phyloP scores from a whole-genome alignment of 2,888 invertebrate genomes.

The Drosophila neotestacea region DNA sequence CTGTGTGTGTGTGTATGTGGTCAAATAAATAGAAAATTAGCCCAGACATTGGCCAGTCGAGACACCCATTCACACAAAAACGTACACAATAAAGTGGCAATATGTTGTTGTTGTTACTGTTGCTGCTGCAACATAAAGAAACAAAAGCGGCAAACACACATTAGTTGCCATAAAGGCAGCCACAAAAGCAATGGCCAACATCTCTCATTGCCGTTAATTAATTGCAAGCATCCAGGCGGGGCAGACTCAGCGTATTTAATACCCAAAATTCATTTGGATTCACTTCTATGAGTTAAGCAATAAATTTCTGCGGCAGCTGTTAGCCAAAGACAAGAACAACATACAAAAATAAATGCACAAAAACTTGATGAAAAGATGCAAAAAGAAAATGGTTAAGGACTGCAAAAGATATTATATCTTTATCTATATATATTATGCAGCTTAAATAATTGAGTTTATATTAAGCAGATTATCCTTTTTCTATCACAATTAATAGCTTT shows the following conservation, averaged over 20 bases:
- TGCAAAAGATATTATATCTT: background rate
- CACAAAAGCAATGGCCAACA: slow-evolving; percentile 55
- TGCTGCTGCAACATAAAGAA: slow-evolving; percentile 69
- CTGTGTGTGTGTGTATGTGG: slow-evolving; percentile 65
- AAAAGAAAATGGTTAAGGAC: slow-evolving; percentile 15
- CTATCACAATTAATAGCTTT: background rate
- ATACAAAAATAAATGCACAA: background rate
- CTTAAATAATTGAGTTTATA: background rate
- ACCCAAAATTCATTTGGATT: slow-evolving; percentile 48
- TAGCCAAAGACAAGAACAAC: slow-evolving; percentile 2
- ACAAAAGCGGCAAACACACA: slow-evolving; percentile 64
- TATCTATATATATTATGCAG: slow-evolving; percentile 1
- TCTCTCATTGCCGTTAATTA: slow-evolving; percentile 78
- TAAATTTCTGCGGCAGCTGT: slow-evolving; percentile 46
- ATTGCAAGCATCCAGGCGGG: slow-evolving; percentile 70
- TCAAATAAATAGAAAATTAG: slow-evolving; percentile 81
- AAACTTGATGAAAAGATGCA: slow-evolving; percentile 7
- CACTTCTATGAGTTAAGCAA: slow-evolving; percentile 36
- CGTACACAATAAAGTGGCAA: slow-evolving; percentile 59
- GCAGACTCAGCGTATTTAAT: slow-evolving; percentile 39
- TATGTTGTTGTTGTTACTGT: slow-evolving; percentile 44
- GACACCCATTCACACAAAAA: slow-evolving; percentile 32
- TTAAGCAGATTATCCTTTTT: background rate
- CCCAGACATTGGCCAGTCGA: slow-evolving; percentile 69
- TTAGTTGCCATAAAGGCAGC: slow-evolving; percentile 70